Evolutionary conservation across 2,888 invertebrate genomes (phyloP), one percentile per base, ranked within the genome.

Genomic region (Nebria salina): DNA sequence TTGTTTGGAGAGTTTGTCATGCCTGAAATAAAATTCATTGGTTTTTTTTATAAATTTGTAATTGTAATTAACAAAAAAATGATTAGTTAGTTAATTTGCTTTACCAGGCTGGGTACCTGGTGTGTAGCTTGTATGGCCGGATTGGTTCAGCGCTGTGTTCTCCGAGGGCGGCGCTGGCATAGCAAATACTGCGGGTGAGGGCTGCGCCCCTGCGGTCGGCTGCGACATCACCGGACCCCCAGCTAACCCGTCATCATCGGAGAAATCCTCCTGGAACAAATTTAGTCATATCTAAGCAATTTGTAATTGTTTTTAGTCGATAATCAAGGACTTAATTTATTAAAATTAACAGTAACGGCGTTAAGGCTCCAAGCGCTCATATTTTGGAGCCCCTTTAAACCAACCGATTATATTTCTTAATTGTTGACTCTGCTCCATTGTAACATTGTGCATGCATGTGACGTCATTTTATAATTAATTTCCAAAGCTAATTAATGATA

Each of bases 101-200:
- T 81, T 81, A 81, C 81, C 81, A 65, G 76, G 7, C 9, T 15
- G 20, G 65, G 77, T 84, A 90, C 90, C 90, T 87, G 90, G 89
- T 65, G 90, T 90, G 85, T 90, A 90, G 74, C 90, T 89, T 65
- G 90, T 89, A 83, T 90, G 89, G 82, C 90, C 90, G 74, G 90
- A 89, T 82, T 90, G 89, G 85, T 91, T 93, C 85, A 95, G 91
- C 86, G 93, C 93, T 65, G 94, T 94, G 87, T 91, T 94, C 88
- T 95, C 95, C 76, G 93, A 93, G 20, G 87, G 85, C 66, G 87
- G 89, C 73, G 91, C 91, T 65, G 92, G 93, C 93, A 93, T 93
- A 77, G 94, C 93, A 86, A 92, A 92, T 72, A 92, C 92, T 74
- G 92, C 91, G 83, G 91, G 91, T 82, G 91, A 91, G 72, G 91